A percentile compares a stretch with the other conserved stretches of the same genome.
These are phyloP conservation scores for Theropithecus gelada DNA, from an alignment of 2,113 vertebrate species.

Conservation along the genomic window DNA sequence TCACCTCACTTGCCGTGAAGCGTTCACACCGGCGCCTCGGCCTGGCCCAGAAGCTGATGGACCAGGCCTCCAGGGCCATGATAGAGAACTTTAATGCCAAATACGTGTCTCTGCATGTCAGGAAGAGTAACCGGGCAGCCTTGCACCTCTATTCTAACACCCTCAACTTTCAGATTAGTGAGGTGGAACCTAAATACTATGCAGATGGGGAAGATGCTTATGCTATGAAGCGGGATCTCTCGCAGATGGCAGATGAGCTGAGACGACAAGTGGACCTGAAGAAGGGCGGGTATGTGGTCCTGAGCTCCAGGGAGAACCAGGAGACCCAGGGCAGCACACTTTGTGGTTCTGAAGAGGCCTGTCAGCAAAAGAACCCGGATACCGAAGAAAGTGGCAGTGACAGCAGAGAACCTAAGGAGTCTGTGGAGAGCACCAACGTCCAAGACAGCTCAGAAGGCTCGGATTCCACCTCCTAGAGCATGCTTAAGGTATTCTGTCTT, in stretches of 20 bases:
- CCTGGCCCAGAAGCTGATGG: slow-evolving; percentile 95
- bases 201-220: slow-evolving; percentile 66
- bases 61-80: slow-evolving; percentile 94
- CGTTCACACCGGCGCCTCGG: slow-evolving; percentile 93
- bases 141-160: slow-evolving; percentile 93
- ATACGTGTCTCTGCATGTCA: slow-evolving; percentile 94
- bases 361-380: background rate
- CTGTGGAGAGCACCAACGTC: slow-evolving; percentile 87
- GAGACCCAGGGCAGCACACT: background rate
- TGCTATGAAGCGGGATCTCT: slow-evolving; percentile 65
- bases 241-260: slow-evolving; percentile 20
- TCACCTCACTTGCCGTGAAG: slow-evolving; percentile 94
- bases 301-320: slow-evolving; percentile 47
- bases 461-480: slow-evolving; percentile 83
- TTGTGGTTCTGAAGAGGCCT: rapidly evolving
- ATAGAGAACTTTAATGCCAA: slow-evolving; percentile 95
- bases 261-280: slow-evolving; percentile 67
- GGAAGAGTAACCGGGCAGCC: slow-evolving; percentile 94
- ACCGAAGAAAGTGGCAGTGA: background rate
- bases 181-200: slow-evolving; percentile 69
- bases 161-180: slow-evolving; percentile 89
- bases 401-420: slow-evolving; percentile 87
- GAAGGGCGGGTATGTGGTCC: background rate
- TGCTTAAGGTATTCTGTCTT: slow-evolving; percentile 36
- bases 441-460: slow-evolving; percentile 87